These are phyloP conservation scores for Galerucella nymphaeae DNA, from an alignment of 2,888 invertebrate genomes.

Conservation along the genomic window DNA sequence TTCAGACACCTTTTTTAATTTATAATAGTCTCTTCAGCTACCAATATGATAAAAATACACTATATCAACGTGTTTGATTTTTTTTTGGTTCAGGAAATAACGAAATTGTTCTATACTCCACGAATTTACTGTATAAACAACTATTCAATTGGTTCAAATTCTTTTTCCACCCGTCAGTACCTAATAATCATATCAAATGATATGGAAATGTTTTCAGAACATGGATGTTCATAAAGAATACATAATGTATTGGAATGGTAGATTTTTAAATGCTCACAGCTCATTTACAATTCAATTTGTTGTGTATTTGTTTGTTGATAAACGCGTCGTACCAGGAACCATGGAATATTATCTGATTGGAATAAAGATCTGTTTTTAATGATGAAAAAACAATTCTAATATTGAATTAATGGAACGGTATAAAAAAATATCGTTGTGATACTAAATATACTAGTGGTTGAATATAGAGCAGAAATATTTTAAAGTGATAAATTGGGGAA, in stretches of 20 bases:
- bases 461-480: too few species aligned
- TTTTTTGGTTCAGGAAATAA: too few species aligned
- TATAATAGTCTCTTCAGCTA: too few species aligned
- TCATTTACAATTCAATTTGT: constrained; percentile 23
- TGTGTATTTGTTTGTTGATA: constrained; percentile 18
- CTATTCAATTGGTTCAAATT: not conserved
- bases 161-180: not conserved
- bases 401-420: too few species aligned
- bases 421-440: too few species aligned
- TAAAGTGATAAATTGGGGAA: too few species aligned
- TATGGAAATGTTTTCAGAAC: constrained; percentile 23
- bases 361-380: constrained; percentile 6
- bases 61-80: too few species aligned
- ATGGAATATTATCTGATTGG: constrained; percentile 14
- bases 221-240: constrained; percentile 15
- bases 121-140: too few species aligned
- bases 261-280: constrained; percentile 20
- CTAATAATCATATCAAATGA: constrained; percentile 17
- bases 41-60: too few species aligned
- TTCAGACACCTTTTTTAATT: too few species aligned
- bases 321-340: constrained; percentile 10
- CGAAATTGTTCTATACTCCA: too few species aligned
- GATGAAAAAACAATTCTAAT: not conserved
- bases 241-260: constrained; percentile 20
- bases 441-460: too few species aligned